These are phyloP conservation scores for Hydrolagus colliei DNA, from an alignment of 2,797 vertebrate species.

Conservation along the genomic window DNA sequence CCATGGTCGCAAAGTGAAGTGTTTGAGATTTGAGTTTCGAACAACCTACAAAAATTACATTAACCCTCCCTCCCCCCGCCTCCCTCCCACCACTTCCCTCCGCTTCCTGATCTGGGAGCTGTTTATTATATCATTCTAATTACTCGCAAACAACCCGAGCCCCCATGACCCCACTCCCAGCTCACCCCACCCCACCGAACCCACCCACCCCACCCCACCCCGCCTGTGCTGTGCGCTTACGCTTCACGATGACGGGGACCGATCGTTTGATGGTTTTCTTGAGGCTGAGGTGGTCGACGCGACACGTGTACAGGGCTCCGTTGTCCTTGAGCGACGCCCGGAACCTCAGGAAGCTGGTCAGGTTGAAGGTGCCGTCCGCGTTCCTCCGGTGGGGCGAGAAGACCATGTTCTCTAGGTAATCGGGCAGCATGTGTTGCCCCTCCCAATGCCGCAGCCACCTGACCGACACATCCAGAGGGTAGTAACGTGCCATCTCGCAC, in stretches of 20 bases:
- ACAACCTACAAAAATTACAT: no score
- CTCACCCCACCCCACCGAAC: no score
- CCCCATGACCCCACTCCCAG: no score
- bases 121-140: no score
- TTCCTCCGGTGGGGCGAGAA: constrained; percentile 59
- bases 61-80: no score
- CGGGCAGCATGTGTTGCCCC: constrained; percentile 42
- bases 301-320: constrained; percentile 54
- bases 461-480: constrained; percentile 61
- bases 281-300: constrained; percentile 56
- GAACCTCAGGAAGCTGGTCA: constrained; percentile 60
- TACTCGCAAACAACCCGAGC: no score
- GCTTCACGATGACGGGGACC: constrained; percentile 50
- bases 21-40: no score
- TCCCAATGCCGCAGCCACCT: constrained; percentile 51
- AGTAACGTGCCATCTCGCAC: constrained; percentile 54
- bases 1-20: no score
- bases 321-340: constrained; percentile 44
- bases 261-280: constrained; percentile 55
- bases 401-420: constrained; percentile 48
- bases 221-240: constrained; percentile 33
- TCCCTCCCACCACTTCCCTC: no score
- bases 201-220: no score
- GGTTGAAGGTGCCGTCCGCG: constrained; percentile 54
- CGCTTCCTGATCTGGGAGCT: no score